Conservation (phyloP, 2,113 vertebrate species). For the Catharus minimus region DNA sequence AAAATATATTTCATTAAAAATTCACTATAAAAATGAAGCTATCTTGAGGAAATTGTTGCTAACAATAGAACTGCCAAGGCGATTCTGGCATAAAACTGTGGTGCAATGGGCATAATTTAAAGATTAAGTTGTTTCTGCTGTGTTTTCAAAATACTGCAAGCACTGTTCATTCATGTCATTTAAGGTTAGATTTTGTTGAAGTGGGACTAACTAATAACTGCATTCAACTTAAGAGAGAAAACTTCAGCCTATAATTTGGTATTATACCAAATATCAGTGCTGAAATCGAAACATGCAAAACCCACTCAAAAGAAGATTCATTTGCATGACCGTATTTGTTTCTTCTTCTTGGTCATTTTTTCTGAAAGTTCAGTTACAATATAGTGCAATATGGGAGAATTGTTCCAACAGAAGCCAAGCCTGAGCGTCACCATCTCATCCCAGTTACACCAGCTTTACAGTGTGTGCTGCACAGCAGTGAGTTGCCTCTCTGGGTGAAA, state of each 20-base stretch:
- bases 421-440: neutral
- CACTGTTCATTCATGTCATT: neutral
- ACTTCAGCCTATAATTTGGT: neutral
- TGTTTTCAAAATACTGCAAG: neutral
- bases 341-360: neutral
- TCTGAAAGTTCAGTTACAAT: neutral
- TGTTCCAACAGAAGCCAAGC: neutral
- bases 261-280: neutral
- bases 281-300: neutral
- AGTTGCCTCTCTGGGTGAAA: neutral
- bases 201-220: neutral
- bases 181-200: neutral
- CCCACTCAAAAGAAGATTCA: neutral
- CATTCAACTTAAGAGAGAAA: neutral
- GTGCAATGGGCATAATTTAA: neutral
- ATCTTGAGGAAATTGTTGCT: neutral
- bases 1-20: neutral
- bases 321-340: fast-evolving
- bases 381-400: neutral
- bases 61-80: neutral
- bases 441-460: neutral
- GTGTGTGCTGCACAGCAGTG: fast-evolving
- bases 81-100: neutral
- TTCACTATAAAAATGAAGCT: neutral
- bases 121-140: neutral